Evolutionary conservation across 1,140 invertebrate species (phyloP), one percentile per base, ranked within the genome.

Genomic region (Steinernema khuongi): DNA sequence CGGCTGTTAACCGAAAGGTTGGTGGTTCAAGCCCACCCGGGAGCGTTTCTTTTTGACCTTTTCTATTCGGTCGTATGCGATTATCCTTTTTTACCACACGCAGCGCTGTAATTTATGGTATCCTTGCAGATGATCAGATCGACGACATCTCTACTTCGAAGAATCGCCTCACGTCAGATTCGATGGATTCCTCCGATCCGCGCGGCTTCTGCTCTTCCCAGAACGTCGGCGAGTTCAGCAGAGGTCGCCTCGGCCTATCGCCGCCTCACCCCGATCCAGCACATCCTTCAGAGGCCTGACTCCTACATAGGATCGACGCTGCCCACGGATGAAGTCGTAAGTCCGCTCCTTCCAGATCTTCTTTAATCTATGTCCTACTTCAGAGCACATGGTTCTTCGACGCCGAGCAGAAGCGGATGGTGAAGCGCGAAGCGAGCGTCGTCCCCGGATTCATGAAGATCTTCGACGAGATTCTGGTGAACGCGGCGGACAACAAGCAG

Each of bases 401-500:
- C 82, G 87, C 87, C 30, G 90, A 91, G 44, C 89, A 90, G 73
- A 89, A 91, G 74, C 79, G 79, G 29, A 96, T 99, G 91, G 87
- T 93, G 0, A 91, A 94, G 91, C 93, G 81, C 90, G 88, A 82
- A 91, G 96, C 81, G 91, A 98, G 28, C 92, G 91, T 32, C 99
- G 90, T 89, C 96, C 98, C 67, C 94, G 74, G 94, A 72, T 88
- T 98, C 7, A 98, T 96, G 86, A 98, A 98, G 88, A 98, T 98
- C 80, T 98, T 95, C 89, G 96, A 99, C 88, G 96, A 99, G 91
- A 98, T 99, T 79, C 79, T 88, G 77, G 96, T 99, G 0, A 99
- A 99, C 89, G 96, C 96, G 67, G 94, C 96, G 71, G 96, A 99
- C 85, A 97, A 99, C 85, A 98, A 98, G 86, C 94, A 96, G 84